Evolutionary conservation across 1,140 invertebrate genomes (phyloP).

Genomic region (Procambarus virginalis): DNA sequence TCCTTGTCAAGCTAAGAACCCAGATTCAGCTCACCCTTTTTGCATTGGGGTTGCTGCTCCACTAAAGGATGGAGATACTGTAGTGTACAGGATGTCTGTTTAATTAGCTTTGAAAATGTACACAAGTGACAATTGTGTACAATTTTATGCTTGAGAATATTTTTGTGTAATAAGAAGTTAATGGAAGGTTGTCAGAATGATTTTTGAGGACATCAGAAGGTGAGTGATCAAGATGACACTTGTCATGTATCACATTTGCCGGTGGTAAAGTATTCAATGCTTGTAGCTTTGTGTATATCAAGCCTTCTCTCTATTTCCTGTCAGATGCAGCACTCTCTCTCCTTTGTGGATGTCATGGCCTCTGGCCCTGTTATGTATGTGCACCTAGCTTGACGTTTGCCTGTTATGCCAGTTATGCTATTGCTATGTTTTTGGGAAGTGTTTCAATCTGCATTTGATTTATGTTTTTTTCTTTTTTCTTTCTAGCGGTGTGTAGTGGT

Average conservation of each 20-base stretch:
- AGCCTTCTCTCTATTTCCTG: slow-evolving; percentile 29
- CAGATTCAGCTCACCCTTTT: no score
- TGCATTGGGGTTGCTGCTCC: no score
- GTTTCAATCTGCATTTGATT: slow-evolving; percentile 55
- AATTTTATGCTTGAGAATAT: neutral
- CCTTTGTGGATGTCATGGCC: slow-evolving; percentile 40
- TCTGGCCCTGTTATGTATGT: slow-evolving; percentile 49
- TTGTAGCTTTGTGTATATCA: slow-evolving; percentile 44
- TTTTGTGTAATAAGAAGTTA: neutral
- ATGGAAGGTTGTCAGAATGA: neutral
- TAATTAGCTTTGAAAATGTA: no score
- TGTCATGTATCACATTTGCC: neutral
- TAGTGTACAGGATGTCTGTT: no score
- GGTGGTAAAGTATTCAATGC: slow-evolving; percentile 17
- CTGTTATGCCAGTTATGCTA: slow-evolving; percentile 57
- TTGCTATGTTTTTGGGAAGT: slow-evolving; percentile 39
- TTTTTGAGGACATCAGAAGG: slow-evolving; percentile 22
- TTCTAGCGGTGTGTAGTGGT: slow-evolving; percentile 69
- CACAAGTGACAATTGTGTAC: no score
- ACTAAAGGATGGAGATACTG: no score
- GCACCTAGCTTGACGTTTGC: slow-evolving; percentile 59
- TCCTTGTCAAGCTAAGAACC: no score
- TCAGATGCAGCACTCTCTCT: slow-evolving; percentile 35
- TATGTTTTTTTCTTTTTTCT: slow-evolving; percentile 70
- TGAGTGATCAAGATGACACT: slow-evolving; percentile 30